Evolutionary conservation across 2,797 vertebrate species (phyloP).

Genomic region (Pangasius macronema): DNA sequence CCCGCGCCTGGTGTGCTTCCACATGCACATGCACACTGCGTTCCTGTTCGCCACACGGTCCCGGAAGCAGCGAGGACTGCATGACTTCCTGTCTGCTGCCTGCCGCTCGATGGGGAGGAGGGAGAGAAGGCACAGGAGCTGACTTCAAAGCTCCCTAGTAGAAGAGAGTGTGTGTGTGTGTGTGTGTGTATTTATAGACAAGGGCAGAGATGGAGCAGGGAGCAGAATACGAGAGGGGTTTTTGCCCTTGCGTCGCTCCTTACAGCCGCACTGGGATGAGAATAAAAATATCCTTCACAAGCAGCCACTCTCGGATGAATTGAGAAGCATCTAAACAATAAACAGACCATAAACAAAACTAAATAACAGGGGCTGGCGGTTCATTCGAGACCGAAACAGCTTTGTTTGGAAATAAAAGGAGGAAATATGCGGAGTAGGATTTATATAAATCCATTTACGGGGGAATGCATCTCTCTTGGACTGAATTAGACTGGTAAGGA

Average conservation of each 20-base stretch:
- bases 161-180: constrained; percentile 35
- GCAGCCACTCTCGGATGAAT: constrained; percentile 9
- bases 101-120: constrained; percentile 26
- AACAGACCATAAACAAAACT: constrained; percentile 5
- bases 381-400: constrained; percentile 19
- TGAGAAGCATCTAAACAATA: constrained; percentile 45
- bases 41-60: constrained; percentile 21
- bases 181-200: constrained; percentile 52
- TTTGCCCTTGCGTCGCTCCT: constrained; percentile 29
- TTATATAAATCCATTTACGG: not conserved
- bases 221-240: constrained; percentile 30
- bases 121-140: constrained; percentile 25
- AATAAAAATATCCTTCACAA: constrained; percentile 42
- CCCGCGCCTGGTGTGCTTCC: not conserved
- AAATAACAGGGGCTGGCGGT: constrained; percentile 14
- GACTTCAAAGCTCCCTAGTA: constrained; percentile 54
- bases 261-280: constrained; percentile 15
- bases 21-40: not conserved
- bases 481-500: not conserved
- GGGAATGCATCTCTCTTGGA: not conserved
- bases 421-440: not conserved
- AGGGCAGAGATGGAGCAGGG: constrained; percentile 36
- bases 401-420: constrained; percentile 6
- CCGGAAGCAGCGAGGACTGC: constrained; percentile 40
- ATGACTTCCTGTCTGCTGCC: constrained; percentile 53